Conservation (phyloP, 2,113 vertebrate species). For the Galemys pyrenaicus region DNA sequence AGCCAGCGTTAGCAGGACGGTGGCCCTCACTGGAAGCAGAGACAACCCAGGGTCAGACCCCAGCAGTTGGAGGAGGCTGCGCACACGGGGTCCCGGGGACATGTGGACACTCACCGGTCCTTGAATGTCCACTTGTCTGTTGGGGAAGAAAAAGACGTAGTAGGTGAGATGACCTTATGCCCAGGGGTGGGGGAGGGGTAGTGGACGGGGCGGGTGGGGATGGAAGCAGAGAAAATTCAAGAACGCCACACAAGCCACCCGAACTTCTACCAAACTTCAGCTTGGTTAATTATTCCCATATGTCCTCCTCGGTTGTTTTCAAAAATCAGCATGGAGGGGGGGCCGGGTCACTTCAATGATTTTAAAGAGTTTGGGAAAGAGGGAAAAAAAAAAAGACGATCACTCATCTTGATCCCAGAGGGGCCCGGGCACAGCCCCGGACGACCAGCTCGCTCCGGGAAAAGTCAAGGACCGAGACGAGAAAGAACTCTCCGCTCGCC, state of each 20-base stretch:
- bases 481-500: neutral
- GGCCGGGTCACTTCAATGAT: conserved; percentile 9
- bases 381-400: neutral
- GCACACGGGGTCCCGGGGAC: neutral
- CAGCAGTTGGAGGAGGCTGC: neutral
- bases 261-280: conserved; percentile 68
- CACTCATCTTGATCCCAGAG: neutral
- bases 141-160: neutral
- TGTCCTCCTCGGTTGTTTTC: conserved; percentile 57
- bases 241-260: conserved; percentile 66
- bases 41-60: neutral
- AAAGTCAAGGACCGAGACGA: too few species aligned
- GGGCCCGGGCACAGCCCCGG: neutral
- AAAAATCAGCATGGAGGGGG: conserved; percentile 37
- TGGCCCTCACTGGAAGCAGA: neutral
- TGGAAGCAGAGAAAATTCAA: conserved; percentile 46
- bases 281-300: conserved; percentile 76
- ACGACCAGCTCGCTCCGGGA: neutral
- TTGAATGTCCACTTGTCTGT: neutral
- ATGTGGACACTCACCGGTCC: neutral
- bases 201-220: too few species aligned
- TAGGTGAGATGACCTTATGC: neutral
- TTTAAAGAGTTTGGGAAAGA: neutral
- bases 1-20: neutral
- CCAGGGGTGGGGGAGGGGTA: too few species aligned